Base-by-base conservation (phyloP, 2,888 invertebrate species). In the Pegoplata infirma region DNA sequence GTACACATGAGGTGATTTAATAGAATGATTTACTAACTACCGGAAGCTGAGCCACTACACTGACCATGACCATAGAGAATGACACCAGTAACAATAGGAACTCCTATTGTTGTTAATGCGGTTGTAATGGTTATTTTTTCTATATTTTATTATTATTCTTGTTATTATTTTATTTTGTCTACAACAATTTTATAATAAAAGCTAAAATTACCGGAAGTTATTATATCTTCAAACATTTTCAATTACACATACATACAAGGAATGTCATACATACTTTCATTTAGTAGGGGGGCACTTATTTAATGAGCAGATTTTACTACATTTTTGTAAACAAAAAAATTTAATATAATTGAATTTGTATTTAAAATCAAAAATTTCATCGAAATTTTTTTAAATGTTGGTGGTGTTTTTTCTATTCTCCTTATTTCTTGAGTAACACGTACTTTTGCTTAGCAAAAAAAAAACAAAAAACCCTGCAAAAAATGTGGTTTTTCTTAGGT, bases 161-260 rank as follows among this genome's bases (percentile, higher is more conserved):
- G 14, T 14, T 23, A n/a, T 61, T 77, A 72, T 77, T 61, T 47
- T 16, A 36, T 66, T 67, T 46, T 8, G 12, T 32, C 32, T 25
- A 46, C n/a, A 67, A 72, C 71, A 51, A 72, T 56, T 56, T 72
- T 58, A 44, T 58, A 72, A 79, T 63, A 75, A 79, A 72, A 75
- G 67, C 63, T 63, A 17, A 86, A 85, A 87, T 86, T 84, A 86
- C 87, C 88, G 87, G 87, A 87, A 87, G 86, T 88, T 88, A 86
- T 87, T 87, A 87, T 86, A 85, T 88, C 86, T 86, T 86, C 84
- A 85, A 86, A 86, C 84, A 87, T 86, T 84, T 19, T 46, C 8
- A 68, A 36, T 19, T 4, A 25, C 32, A 59, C 32, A 59, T 23
- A 40, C 8, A 5, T 7, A 40, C 16, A 51, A 51, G 21, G 49